Evolutionary conservation across 2,113 vertebrate species (phyloP).

Genomic region (Syngnathus floridae): DNA sequence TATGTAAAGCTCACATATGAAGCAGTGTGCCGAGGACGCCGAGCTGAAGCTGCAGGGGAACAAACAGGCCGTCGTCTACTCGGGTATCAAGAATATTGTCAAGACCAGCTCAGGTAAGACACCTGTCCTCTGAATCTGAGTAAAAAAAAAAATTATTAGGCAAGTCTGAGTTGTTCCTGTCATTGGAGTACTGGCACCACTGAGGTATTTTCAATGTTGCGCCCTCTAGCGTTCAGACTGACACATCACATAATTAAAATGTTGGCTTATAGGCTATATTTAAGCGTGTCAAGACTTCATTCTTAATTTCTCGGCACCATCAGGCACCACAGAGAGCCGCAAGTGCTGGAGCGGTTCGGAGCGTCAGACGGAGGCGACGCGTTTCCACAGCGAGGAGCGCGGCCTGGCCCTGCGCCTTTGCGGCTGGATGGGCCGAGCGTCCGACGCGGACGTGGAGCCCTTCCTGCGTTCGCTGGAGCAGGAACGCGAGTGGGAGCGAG

Average conservation of each 20-base stretch:
- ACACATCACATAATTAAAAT: no score
- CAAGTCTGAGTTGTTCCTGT: no score
- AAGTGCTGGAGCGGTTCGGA: conserved; percentile 87
- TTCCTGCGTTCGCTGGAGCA: conserved; percentile 88
- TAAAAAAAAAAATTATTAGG: no score
- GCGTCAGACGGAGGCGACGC: conserved; percentile 79
- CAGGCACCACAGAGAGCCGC: conserved; percentile 85
- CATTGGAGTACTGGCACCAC: no score
- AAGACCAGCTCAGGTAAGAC: conserved; percentile 91
- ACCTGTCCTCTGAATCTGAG: not conserved
- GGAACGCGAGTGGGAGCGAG: conserved; percentile 91
- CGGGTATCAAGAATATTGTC: conserved; percentile 94
- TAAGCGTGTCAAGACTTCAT: not conserved
- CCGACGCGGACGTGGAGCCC: conserved; percentile 83
- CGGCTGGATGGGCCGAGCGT: conserved; percentile 89
- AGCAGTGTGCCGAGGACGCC: conserved; percentile 91
- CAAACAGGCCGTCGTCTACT: conserved; percentile 87
- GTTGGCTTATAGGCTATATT: no score
- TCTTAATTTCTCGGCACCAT: conserved; percentile 4
- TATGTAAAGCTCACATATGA: conserved; percentile 92
- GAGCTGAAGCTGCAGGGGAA: conserved; percentile 88
- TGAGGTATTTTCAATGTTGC: no score
- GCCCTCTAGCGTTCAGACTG: no score
- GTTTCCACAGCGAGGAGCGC: conserved; percentile 88
- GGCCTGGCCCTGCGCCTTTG: conserved; percentile 89